Evolutionary conservation across 2,113 vertebrate genomes (phyloP), one percentile per base, ranked within the genome.

Genomic region (Xiphorhynchus elegans): DNA sequence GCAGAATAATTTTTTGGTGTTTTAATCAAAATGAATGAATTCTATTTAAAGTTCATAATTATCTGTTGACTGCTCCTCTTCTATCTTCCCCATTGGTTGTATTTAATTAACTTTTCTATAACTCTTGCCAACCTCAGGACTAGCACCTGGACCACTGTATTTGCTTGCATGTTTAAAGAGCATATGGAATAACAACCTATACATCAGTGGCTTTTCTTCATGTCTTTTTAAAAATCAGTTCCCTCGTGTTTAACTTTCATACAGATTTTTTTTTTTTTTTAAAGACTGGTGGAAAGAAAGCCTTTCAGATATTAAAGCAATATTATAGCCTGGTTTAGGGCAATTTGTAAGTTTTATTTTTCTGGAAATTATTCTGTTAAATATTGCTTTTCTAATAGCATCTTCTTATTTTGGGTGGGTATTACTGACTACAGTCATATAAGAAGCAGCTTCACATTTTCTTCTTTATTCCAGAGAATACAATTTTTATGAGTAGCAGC

Each of bases 1-100:
- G 23, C 53, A 69, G 74, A 72, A n/a, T 40, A 9, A 3, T 24
- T 75, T 91, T 68, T 53, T 37, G 0, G 13, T 89, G 39, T 60
- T 89, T 87, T 84, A 89, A 75, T 91, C 66, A 82, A 53, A 82
- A 91, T 73, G 37, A 91, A 94, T 75, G 15, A 64, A 37, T 94
- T 47, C 49, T 96, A 46, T 82, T 92, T 89, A 39, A 91, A 84
- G 49, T 79, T 66, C 49, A 56, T 74, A 87, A 40, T 87, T 94
- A 75, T 52, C 56, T 78, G 56, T 37, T 95, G 39, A 64, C 72
- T 78, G 21, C 60, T 84, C 74, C 39, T 80, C 37, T 72, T 88
- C 68, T 80, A 1, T 84, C 73, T 84, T 91, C 35, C 37, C 56
- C 25, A 35, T 21, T 84, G 37, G 37, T 66, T 0, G 0, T 56